These are phyloP conservation scores for Myotis davidii DNA, from an alignment of 2,113 vertebrate genomes.

Conservation along the genomic window DNA sequence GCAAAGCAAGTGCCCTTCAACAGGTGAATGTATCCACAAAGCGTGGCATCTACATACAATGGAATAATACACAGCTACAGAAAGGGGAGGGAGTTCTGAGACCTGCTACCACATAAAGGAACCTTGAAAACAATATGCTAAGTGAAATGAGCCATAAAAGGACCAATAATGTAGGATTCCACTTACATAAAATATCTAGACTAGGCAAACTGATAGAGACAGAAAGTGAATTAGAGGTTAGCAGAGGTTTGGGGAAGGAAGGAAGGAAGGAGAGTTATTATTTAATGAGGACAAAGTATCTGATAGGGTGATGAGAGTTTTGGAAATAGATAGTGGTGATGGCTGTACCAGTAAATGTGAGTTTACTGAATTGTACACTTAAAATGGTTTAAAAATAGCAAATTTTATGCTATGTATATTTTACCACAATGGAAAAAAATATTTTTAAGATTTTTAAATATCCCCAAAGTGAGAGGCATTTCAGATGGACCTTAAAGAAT, in stretches of 20 bases:
- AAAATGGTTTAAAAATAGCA: constrained; percentile 13
- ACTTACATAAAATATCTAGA: background rate
- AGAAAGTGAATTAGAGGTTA: background rate
- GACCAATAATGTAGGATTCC: background rate
- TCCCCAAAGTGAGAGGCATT: background rate
- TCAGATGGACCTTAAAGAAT: background rate
- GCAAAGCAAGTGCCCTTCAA: background rate
- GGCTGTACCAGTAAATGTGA: background rate
- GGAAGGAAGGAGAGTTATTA: background rate
- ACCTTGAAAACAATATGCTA: background rate
- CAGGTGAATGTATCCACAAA: background rate
- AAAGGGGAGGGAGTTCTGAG: background rate
- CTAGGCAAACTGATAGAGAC: background rate
- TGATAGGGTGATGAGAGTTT: background rate
- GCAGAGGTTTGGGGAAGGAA: background rate
- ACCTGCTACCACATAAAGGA: background rate
- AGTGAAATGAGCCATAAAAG: background rate
- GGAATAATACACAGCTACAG: background rate
- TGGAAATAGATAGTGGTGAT: background rate
- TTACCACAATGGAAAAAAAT: background rate
- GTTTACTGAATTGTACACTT: background rate
- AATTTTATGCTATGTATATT: background rate
- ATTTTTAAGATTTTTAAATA: background rate
- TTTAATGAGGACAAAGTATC: background rate
- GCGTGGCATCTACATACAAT: background rate